Evolutionary conservation across 2,113 vertebrate species (phyloP).

Genomic region (Cebidichthys violaceus): DNA sequence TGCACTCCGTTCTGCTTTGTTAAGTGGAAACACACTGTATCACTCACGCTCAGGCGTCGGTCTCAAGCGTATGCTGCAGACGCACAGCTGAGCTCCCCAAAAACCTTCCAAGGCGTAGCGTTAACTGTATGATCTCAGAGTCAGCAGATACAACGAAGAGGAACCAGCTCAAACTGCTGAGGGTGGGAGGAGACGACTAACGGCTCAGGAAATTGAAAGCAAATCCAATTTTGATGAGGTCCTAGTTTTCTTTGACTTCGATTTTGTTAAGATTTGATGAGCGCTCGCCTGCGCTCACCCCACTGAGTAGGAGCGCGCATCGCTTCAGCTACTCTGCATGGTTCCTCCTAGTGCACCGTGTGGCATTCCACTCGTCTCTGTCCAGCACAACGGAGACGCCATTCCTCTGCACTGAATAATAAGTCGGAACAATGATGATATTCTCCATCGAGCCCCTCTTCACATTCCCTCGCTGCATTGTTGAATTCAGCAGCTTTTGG

Average conservation of each 20-base stretch:
- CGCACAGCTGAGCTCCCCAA: conserved; percentile 6
- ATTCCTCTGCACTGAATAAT: conserved; percentile 30
- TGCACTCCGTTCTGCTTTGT: conserved; percentile 22
- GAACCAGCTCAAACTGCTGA: conserved; percentile 50
- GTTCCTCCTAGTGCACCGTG: not conserved
- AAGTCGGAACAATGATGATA: conserved; percentile 48
- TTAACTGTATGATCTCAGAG: conserved; percentile 10
- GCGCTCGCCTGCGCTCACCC: not conserved
- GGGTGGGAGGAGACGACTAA: conserved; percentile 16
- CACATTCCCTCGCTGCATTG: conserved; percentile 20
- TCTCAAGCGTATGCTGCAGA: conserved; percentile 14
- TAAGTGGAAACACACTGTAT: conserved; percentile 8
- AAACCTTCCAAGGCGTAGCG: conserved; percentile 10
- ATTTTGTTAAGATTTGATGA: conserved; percentile 42
- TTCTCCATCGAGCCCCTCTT: conserved; percentile 20
- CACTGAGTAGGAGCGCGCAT: not conserved
- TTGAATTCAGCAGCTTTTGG: conserved; percentile 51
- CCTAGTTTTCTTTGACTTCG: conserved; percentile 52
- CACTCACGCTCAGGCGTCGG: not conserved
- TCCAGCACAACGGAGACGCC: conserved; percentile 36
- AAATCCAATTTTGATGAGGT: conserved; percentile 65
- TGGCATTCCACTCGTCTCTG: conserved; percentile 6
- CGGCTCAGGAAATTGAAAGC: conserved; percentile 43
- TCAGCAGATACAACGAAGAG: conserved; percentile 37
- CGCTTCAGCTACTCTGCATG: not conserved